Evolutionary conservation across 2,888 invertebrate species (phyloP), one percentile per base, ranked within the genome.

Genomic region (Xylota sylvarum): DNA sequence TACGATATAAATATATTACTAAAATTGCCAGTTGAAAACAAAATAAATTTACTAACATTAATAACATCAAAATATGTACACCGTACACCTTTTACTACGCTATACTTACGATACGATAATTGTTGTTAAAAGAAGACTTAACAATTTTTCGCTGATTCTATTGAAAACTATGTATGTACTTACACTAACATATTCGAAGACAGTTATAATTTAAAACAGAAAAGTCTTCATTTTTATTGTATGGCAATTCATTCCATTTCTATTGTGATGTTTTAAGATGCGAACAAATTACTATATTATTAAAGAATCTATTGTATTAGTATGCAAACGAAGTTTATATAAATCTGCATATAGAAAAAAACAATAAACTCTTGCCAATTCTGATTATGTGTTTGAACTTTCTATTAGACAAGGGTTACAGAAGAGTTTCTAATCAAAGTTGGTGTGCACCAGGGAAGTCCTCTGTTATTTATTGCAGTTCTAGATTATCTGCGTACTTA

Each of bases 261-360:
- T 86, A 82, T 86, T 86, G 86, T 86, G 86, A 86, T 86, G 86
- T 86, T 86, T 86, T 85, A 81, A 55, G 48, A 82, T 78, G 73
- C 82, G 72, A 82, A 86, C 5, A 58, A 73, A 72, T 64, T 23
- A 60, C 48, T 81, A 60, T 52, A 76, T 80, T 52, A 76, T 80
- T 30, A 60, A 77, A 80, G 43, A 80, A 69, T 72, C 56, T 69
- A 79, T 60, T 70, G 74, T 79, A 79, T 73, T 73, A 55, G 10
- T 65, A 74, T 74, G 58, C 74, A 65, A 85, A 76, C 19, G 56
- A 79, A 27, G 14, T 80, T 80, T 85, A 76, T 85, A 76, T 50
- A 76, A 84, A 40, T 60, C 74, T 69, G 67, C 43, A 40, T 67
- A 56, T 10, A 74, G 7, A 60, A 46, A 48, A 65, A 56, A 82